Percentiles rank a stretch among this genome's conserved stretches.
These are phyloP conservation scores for Lepidurus packardi DNA, from an alignment of 1,140 invertebrate genomes.

Conservation along the genomic window DNA sequence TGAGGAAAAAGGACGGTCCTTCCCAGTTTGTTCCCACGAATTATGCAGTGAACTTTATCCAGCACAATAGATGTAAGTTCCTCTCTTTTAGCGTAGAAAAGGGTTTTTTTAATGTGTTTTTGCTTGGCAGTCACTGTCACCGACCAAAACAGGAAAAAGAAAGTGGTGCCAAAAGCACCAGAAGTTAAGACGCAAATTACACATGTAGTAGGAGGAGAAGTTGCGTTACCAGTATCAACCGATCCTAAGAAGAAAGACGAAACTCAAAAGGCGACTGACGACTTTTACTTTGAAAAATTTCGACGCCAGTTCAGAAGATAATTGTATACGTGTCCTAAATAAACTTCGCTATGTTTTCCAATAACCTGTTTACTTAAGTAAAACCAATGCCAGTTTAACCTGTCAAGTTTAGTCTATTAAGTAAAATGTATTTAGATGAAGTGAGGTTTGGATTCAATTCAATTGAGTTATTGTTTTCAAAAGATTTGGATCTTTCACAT, in stretches of 20 bases:
- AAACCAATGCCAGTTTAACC: too few species aligned
- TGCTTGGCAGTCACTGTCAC: conserved; percentile 50
- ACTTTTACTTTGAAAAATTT: conserved; percentile 95
- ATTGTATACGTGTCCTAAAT: conserved; percentile 43
- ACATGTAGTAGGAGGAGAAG: conserved; percentile 47
- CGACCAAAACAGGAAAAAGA: conserved; percentile 70
- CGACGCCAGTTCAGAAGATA: conserved; percentile 92
- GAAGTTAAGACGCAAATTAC: conserved; percentile 49
- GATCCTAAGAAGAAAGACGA: conserved; percentile 56
- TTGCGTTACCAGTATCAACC: conserved; percentile 51
- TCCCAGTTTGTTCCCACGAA: conserved; percentile 96
- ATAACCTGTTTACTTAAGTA: background rate
- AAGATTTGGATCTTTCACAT: too few species aligned
- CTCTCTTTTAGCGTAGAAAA: conserved; percentile 26
- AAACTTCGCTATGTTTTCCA: background rate
- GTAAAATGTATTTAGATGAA: too few species aligned
- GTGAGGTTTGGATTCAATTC: too few species aligned
- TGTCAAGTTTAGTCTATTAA: too few species aligned
- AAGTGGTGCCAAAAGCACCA: conserved; percentile 41
- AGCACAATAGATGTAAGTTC: conserved; percentile 79
- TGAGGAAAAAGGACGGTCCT: conserved; percentile 87
- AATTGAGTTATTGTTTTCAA: too few species aligned
- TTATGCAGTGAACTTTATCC: conserved; percentile 96
- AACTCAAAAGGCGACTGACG: conserved; percentile 87
- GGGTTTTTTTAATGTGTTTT: conserved; percentile 28